A percentile compares a stretch with the other conserved stretches of the same genome.
Evolutionary conservation across 2,113 vertebrate genomes (phyloP).

Genomic region (Neodontobutis hainanensis): DNA sequence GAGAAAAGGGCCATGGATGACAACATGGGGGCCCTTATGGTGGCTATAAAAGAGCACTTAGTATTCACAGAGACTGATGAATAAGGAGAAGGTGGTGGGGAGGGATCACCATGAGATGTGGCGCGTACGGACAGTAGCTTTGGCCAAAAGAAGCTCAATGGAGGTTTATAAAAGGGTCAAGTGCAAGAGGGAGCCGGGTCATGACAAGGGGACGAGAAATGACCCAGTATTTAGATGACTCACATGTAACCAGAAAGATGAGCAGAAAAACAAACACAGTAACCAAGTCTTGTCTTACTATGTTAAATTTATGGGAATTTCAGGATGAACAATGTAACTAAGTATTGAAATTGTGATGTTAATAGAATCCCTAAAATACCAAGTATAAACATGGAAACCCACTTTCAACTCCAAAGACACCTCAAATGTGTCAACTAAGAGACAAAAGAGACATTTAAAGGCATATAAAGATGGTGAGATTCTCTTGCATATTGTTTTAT

Average conservation of each 20-base stretch:
- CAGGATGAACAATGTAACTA: background rate
- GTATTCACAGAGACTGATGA: slow-evolving; percentile 44
- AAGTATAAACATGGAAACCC: no score
- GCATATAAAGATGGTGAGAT: no score
- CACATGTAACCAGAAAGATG: slow-evolving; percentile 28
- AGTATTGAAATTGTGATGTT: no score
- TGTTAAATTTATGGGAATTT: slow-evolving; percentile 19
- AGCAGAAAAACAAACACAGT: no score
- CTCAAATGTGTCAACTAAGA: no score
- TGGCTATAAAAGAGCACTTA: slow-evolving; percentile 49
- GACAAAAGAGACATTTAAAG: no score
- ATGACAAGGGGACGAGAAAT: slow-evolving; percentile 30
- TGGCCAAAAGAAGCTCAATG: slow-evolving; percentile 47
- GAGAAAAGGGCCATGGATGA: slow-evolving; percentile 42
- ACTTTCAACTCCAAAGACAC: no score
- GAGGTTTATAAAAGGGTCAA: slow-evolving; percentile 49
- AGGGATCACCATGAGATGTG: slow-evolving; percentile 44
- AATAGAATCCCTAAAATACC: no score
- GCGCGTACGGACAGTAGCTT: slow-evolving; percentile 37
- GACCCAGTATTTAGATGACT: slow-evolving; percentile 62
- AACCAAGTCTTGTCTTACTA: no score
- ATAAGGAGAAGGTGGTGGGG: slow-evolving; percentile 41
- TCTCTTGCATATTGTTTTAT: no score
- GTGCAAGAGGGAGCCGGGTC: slow-evolving; percentile 48
- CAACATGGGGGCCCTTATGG: slow-evolving; percentile 28